phyloP scores from a whole-genome alignment of 2,113 vertebrate species.

The Willisornis vidua region DNA sequence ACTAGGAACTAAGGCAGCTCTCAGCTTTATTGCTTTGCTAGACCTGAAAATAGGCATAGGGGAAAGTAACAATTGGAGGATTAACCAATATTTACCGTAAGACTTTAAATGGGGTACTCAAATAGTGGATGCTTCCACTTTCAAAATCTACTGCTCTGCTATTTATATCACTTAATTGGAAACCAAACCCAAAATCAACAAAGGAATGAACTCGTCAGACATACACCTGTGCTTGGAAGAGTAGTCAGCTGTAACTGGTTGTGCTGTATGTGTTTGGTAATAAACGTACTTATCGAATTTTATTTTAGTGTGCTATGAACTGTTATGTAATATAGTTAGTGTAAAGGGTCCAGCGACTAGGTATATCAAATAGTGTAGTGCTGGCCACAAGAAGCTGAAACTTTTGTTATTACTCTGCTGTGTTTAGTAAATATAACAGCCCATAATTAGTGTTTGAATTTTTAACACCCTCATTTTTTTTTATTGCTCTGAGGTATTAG shows the following conservation, averaged over 20 bases:
- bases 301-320: slow-evolving; percentile 51
- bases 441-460: slow-evolving; percentile 65
- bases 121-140: background rate
- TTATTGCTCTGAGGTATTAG: slow-evolving; percentile 61
- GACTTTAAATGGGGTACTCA: slow-evolving; percentile 28
- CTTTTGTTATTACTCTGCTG: slow-evolving; percentile 52
- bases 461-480: slow-evolving; percentile 69
- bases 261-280: background rate
- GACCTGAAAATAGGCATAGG: slow-evolving; percentile 6
- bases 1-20: slow-evolving; percentile 1
- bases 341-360: slow-evolving; percentile 29
- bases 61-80: slow-evolving; percentile 14
- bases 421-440: slow-evolving; percentile 71
- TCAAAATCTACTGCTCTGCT: background rate
- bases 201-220: background rate
- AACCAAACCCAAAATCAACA: slow-evolving; percentile 11
- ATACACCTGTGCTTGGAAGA: slow-evolving; percentile 24
- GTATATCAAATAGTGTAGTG: slow-evolving; percentile 30
- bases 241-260: background rate
- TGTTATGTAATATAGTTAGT: slow-evolving; percentile 36
- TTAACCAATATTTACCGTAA: slow-evolving; percentile 32
- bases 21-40: slow-evolving; percentile 31
- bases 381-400: slow-evolving; percentile 40
- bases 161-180: slow-evolving; percentile 31
- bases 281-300: slow-evolving; percentile 46